Base-by-base conservation (phyloP, 2,113 vertebrate species). In the Saguinus midas region DNA sequence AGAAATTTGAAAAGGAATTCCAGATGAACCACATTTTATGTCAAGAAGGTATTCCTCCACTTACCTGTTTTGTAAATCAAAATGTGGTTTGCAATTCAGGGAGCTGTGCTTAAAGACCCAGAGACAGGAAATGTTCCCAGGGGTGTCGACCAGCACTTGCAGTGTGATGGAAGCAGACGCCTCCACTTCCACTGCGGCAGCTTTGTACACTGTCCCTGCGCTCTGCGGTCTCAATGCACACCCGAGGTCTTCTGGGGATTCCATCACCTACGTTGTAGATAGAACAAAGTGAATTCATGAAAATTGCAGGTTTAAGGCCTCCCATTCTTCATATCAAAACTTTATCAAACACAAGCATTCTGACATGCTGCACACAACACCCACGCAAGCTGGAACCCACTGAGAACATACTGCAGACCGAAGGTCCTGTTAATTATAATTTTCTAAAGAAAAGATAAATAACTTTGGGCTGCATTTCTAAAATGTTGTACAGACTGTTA, bases 51-150 rank as follows among this genome's bases (percentile, higher is more conserved):
- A 27, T 81, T 73, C 14, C 25, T 81, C 40, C 66, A 7, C 89
- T 95, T 83, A 98, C 98, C 98, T 98, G 95, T 98, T 98, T 37
- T 97, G 93, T 76, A 91, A 80, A 87, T 98, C 98, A 61, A 98
- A 98, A 64, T 61, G 86, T 17, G 97, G 98, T 37, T 96, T 95
- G 94, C 98, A 98, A n/a, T 57, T 87, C 61, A 95, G 88, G 5
- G 80, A 72, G 64, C 35, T 96, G 75, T 96, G 88, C 37, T 97
- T 98, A 89, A 98, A 98, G 61, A 98, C 55, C 98, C 98, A 98
- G 79, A 93, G 64, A 27, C 98, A 98, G 64, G 98, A 98, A 35
- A 97, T 81, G 70, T 98, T 95, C 50, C 98, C 97, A 0, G 95
- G 97, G 35, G 57, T 72, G 29, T 6, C 52, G 82, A 97, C 10